phyloP scores from a whole-genome alignment of 2,797 vertebrate genomes.

The Pseudomugil gertrudae region DNA sequence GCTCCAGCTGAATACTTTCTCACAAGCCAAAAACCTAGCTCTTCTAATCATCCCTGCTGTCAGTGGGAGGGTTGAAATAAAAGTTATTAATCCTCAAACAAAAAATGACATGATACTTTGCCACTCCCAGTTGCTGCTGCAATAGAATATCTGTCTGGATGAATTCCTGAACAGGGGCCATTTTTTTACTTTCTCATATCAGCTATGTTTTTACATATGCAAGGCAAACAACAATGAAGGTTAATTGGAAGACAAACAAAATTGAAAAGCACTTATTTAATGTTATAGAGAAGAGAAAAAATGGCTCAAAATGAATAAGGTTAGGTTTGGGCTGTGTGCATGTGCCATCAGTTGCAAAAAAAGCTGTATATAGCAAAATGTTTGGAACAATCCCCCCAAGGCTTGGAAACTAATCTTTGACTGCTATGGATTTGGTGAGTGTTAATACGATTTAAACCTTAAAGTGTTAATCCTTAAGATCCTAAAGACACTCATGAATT shows the following conservation, averaged over 20 bases:
- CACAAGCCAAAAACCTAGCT: conserved; percentile 50
- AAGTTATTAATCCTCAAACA: conserved; percentile 59
- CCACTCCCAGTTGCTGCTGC: conserved; percentile 14
- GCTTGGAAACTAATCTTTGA: conserved; percentile 63
- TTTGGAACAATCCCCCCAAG: conserved; percentile 46
- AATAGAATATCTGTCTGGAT: conserved; percentile 17
- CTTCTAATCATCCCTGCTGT: conserved; percentile 63
- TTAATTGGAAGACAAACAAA: not conserved
- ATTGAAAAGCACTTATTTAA: not conserved
- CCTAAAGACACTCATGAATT: conserved; percentile 65
- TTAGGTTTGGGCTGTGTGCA: conserved; percentile 11
- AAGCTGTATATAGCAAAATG: conserved; percentile 41
- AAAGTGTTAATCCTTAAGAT: conserved; percentile 68
- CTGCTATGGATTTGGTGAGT: conserved; percentile 62
- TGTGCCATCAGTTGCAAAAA: conserved; percentile 25
- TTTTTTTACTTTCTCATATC: not conserved
- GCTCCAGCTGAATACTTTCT: conserved; percentile 54
- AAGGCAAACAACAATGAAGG: not conserved
- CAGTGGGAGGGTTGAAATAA: conserved; percentile 45
- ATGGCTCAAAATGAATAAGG: not conserved
- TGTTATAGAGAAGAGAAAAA: not conserved
- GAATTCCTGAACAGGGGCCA: conserved; percentile 9
- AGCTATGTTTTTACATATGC: not conserved
- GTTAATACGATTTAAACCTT: conserved; percentile 68
- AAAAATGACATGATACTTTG: conserved; percentile 40